Conservation (phyloP, 2,113 vertebrate species). For the Galeopterus variegatus region DNA sequence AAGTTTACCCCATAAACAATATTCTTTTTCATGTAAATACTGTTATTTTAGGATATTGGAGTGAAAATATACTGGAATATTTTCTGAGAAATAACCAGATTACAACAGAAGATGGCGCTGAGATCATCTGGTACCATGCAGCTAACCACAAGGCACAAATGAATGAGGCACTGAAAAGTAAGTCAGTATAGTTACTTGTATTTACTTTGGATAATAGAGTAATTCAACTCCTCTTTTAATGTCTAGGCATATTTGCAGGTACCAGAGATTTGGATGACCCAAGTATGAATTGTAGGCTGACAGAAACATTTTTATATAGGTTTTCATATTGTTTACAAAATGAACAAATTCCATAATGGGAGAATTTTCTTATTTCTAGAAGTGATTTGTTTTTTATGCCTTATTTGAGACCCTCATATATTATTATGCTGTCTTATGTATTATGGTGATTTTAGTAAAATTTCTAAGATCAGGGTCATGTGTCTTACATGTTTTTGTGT, state of each 20-base stretch:
- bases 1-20: neutral
- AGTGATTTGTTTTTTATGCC: neutral
- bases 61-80: constrained; percentile 90
- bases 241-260: neutral
- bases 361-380: neutral
- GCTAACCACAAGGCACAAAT: constrained; percentile 90
- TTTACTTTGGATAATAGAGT: neutral
- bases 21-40: constrained; percentile 29
- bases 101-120: constrained; percentile 87
- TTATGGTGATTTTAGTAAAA: neutral
- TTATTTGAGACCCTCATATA: neutral
- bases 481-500: neutral
- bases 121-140: constrained; percentile 92
- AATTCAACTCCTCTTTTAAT: neutral
- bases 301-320: neutral
- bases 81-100: constrained; percentile 87
- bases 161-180: constrained; percentile 89
- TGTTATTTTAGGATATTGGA: constrained; percentile 85
- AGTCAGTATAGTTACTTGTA: constrained; percentile 48
- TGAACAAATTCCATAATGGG: constrained; percentile 31
- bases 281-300: neutral
- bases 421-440: neutral
- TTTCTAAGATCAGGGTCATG: neutral
- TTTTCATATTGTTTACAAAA: constrained; percentile 53
- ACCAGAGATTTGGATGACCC: neutral